These are phyloP conservation scores for Neodontobutis hainanensis DNA, from an alignment of 2,113 vertebrate genomes.

Conservation along the genomic window DNA sequence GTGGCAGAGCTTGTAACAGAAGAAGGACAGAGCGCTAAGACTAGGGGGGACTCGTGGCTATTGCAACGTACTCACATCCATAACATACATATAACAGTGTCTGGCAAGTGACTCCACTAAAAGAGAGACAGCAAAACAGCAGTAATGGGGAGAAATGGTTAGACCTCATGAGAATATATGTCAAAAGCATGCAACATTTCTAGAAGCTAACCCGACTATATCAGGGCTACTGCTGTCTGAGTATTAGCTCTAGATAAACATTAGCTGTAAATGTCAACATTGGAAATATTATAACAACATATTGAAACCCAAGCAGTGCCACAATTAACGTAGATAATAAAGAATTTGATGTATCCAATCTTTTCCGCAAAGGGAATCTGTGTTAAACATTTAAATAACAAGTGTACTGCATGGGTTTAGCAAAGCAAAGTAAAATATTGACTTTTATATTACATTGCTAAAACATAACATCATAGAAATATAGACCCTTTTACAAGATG, in stretches of 20 bases:
- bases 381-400: constrained; percentile 69
- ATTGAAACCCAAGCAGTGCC: constrained; percentile 82
- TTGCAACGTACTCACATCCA: constrained; percentile 96
- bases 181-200: constrained; percentile 79
- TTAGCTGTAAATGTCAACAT: constrained; percentile 30
- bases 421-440: constrained; percentile 59
- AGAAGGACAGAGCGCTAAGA: constrained; percentile 93
- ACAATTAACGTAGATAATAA: constrained; percentile 40
- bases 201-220: constrained; percentile 40
- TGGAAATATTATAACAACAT: constrained; percentile 37
- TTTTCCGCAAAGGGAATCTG: constrained; percentile 75
- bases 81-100: constrained; percentile 97
- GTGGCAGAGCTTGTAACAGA: constrained; percentile 93
- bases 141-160: constrained; percentile 87
- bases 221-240: constrained; percentile 22
- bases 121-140: constrained; percentile 94
- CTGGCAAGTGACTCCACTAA: constrained; percentile 97
- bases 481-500: constrained; percentile 12
- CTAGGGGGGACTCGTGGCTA: constrained; percentile 89
- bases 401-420: constrained; percentile 82
- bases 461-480: constrained; percentile 47
- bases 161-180: constrained; percentile 84
- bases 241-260: constrained; percentile 11
- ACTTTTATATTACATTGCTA: constrained; percentile 52
- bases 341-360: constrained; percentile 55